These are phyloP conservation scores for Pogonophryne albipinna DNA, from an alignment of 2,797 vertebrate genomes.

Conservation along the genomic window DNA sequence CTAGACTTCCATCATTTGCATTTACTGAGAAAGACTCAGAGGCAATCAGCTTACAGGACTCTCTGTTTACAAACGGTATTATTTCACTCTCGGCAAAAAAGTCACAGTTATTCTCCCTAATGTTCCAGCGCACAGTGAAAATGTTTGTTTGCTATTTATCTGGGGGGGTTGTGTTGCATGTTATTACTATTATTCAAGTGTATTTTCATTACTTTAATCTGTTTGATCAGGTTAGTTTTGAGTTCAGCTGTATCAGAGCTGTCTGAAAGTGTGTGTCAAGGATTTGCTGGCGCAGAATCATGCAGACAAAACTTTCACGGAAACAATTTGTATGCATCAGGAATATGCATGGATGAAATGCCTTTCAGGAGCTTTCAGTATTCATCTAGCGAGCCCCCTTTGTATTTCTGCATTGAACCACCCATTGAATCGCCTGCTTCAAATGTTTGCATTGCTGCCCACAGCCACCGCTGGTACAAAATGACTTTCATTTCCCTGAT, in stretches of 20 bases:
- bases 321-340: conserved; percentile 73
- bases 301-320: conserved; percentile 55
- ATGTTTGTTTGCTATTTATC: conserved; percentile 6
- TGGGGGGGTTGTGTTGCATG: background rate
- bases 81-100: conserved; percentile 25
- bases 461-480: conserved; percentile 52
- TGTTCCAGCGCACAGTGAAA: conserved; percentile 1
- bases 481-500: conserved; percentile 60
- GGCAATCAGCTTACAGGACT: conserved; percentile 23
- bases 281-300: conserved; percentile 54
- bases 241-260: conserved; percentile 32
- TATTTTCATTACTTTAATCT: conserved; percentile 12
- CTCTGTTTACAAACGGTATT: conserved; percentile 31
- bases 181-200: background rate
- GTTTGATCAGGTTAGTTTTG: conserved; percentile 45
- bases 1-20: conserved; percentile 56
- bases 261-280: conserved; percentile 53
- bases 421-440: conserved; percentile 61
- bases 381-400: conserved; percentile 66
- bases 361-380: conserved; percentile 71
- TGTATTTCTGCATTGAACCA: conserved; percentile 69
- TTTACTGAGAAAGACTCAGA: conserved; percentile 37
- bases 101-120: background rate
- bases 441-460: conserved; percentile 70
- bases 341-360: conserved; percentile 65